Percentiles rank a stretch among this genome's conserved stretches.
Conservation (phyloP, 30 jellyfish, hydroid and myxozoan species). For the Calvadosia cruxmelitensis region DNA sequence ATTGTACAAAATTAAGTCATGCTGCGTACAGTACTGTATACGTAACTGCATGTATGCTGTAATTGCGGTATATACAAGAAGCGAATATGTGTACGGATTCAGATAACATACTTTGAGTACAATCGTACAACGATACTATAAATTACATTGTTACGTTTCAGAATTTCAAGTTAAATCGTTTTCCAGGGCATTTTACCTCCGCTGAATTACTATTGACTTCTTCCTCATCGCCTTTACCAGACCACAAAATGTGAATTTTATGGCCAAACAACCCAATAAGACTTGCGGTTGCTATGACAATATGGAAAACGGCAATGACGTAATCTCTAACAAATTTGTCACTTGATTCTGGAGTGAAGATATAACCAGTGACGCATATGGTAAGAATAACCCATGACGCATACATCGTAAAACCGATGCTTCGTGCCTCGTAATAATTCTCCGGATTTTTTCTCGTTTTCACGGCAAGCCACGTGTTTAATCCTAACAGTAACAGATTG, state of each 20-base stretch:
- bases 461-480: not conserved
- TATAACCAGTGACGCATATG: not conserved
- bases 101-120: not conserved
- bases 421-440: not conserved
- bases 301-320: not conserved
- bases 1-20: too few relatives aligned
- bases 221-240: too few relatives aligned
- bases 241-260: too few relatives aligned
- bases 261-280: not conserved
- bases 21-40: too few relatives aligned
- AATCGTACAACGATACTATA: too few relatives aligned
- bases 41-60: too few relatives aligned
- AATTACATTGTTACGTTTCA: too few relatives aligned
- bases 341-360: not conserved
- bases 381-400: not conserved
- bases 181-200: too few relatives aligned
- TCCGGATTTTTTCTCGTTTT: not conserved
- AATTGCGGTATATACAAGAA: too few relatives aligned
- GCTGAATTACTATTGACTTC: too few relatives aligned
- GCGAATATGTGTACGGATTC: too few relatives aligned
- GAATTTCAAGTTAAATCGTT: too few relatives aligned
- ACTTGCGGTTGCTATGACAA: not conserved
- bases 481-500: not conserved
- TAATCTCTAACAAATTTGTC: not conserved
- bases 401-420: not conserved